Conservation (phyloP, 1,140 invertebrate genomes). For the Chironomus tepperi region DNA sequence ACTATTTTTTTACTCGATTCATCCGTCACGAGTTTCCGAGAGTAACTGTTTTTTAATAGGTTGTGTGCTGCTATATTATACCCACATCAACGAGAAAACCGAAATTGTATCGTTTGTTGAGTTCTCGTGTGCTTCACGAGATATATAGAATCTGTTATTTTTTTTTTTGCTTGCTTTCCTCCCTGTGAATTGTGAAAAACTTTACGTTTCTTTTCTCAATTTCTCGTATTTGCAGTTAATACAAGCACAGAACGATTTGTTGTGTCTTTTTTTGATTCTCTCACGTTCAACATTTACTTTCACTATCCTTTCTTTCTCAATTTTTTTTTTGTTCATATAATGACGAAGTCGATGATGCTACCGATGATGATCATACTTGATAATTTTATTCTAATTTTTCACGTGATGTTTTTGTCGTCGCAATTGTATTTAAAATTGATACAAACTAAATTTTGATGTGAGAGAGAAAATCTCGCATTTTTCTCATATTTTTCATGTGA, state of each 20-base stretch:
- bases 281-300: not conserved
- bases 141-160: not conserved
- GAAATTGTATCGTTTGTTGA: slow-evolving; percentile 4
- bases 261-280: not conserved
- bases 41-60: slow-evolving; percentile 21
- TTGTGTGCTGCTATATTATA: slow-evolving; percentile 8
- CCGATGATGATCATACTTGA: not conserved
- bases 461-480: no score
- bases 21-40: slow-evolving; percentile 22
- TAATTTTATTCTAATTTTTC: not conserved
- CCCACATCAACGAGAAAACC: not conserved
- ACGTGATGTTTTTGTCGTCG: no score
- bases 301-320: not conserved
- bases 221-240: not conserved
- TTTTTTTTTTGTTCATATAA: not conserved
- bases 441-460: no score
- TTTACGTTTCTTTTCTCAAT: not conserved
- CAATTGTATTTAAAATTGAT: no score
- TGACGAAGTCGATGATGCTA: not conserved
- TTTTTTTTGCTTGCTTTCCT: not conserved
- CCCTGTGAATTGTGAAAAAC: slow-evolving; percentile 4
- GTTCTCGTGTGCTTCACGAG: slow-evolving; percentile 5
- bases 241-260: no score
- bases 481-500: no score
- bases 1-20: not conserved